These are phyloP conservation scores for Noctua janthe DNA, from an alignment of 2,888 invertebrate species.

Conservation along the genomic window DNA sequence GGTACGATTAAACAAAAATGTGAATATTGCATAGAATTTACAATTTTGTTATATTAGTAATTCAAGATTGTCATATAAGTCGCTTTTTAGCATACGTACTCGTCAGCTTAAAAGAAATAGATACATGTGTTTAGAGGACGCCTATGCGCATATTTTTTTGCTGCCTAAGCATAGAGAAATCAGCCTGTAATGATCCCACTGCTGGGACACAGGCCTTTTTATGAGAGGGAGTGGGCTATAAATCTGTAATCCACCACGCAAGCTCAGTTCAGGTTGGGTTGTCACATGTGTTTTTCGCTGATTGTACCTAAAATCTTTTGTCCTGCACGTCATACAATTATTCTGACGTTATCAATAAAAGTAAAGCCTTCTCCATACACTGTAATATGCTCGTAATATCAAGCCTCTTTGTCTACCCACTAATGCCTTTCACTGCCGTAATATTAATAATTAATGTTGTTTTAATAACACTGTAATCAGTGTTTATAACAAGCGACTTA, in stretches of 20 bases:
- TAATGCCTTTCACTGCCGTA: constrained; percentile 25
- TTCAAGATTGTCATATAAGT: background rate
- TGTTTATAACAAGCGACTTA: constrained; percentile 38
- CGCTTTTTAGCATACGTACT: too few species aligned
- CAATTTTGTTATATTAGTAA: constrained; percentile 8
- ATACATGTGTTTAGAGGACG: background rate
- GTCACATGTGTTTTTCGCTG: background rate
- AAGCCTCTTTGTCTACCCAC: constrained; percentile 4
- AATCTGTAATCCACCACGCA: background rate
- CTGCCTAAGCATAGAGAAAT: background rate
- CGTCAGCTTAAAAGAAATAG: background rate
- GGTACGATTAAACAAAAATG: constrained; percentile 8
- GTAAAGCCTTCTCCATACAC: background rate
- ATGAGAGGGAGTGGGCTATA: background rate
- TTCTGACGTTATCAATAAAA: background rate
- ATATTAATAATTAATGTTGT: constrained; percentile 41
- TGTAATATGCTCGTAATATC: background rate
- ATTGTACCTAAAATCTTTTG: background rate
- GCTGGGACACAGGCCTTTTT: background rate
- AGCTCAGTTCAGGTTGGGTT: background rate
- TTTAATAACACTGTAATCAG: constrained; percentile 48
- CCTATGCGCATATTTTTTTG: background rate
- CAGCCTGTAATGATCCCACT: background rate
- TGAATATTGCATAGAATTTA: constrained; percentile 8
- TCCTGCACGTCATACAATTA: background rate